Evolutionary conservation across 2,888 invertebrate species (phyloP), one percentile per base, ranked within the genome.

Genomic region (Leistus spinibarbis): DNA sequence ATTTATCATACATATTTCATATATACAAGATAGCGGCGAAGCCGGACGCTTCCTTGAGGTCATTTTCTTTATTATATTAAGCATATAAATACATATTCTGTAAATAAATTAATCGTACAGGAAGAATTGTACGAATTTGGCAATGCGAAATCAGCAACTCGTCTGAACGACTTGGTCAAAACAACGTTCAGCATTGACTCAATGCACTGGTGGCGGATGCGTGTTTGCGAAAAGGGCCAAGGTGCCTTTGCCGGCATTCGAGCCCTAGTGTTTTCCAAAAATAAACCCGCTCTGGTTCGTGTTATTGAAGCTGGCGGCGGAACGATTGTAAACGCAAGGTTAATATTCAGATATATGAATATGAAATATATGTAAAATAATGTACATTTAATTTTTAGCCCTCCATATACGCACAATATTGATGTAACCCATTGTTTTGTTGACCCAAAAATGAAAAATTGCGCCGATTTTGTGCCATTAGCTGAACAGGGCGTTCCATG

Each of bases 91-190:
- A 40, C 56, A 27, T 24, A 16, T 19, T 23, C 56, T n/a, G n/a
- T n/a, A n/a, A n/a, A 16, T 75, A 71, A 20, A 5, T 66, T 75
- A 54, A 78, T 57, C 72, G 78, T 82, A 0, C 80, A 94, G 93
- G 96, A 96, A 83, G 93, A 94, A 80, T 88, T 90, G 0, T 95
- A 89, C 84, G 96, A 96, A 83, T 96, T 94, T 92, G 96, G 96
- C 2, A 95, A 95, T 84, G 91, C 92, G 0, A 84, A 85, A 68
- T 91, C 92, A 0, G 79, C 81, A 68, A 85, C 85, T 1, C 85
- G 87, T 0, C 88, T 89, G 0, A 82, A 87, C 0, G 82, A 90
- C 2, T 81, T 87, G 40, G 79, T 27, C 78, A 86, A 62, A 63
- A 86, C 80, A 27, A 86, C 83, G 80, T 78, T 84, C 0, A 88